Base-by-base conservation (phyloP, 1,140 invertebrate species). In the Cydia strobilella region DNA sequence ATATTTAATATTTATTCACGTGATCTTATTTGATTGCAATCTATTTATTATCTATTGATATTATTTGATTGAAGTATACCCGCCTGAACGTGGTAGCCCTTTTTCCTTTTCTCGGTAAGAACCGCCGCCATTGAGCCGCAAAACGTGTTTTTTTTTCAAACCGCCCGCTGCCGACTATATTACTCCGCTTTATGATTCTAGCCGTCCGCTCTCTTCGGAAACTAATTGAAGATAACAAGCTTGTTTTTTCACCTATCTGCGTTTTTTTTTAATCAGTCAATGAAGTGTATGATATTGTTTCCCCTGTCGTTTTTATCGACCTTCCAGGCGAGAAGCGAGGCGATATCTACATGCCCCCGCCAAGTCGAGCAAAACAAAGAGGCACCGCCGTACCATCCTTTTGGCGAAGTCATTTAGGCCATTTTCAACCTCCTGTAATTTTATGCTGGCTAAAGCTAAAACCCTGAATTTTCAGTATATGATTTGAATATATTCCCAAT, bases 201-300 rank as follows among this genome's bases (percentile, higher is more conserved):
- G 79, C 79, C 80, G 80, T 76, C 75, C 82, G 76, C 80, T 81
- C 80, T 83, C 83, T 86, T 85, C 81, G 82, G 79, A 87, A 89
- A 89, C 81, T 88, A 89, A 90, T 90, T 86, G 85, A 89, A 89
- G 82, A 87, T 86, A 91, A 89, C 86, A 86, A 86, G 79, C 79
- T 84, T 84, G 80, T 83, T 89, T 87, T 85, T 87, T 80, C 79
- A 77, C 76, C 74, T 80, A 76, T 78, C 79, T 75, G 76, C 76
- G 85, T 82, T 80, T 84, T 83, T 79, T 82, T 85, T 87, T 45
- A 81, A 82, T 84, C 75, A 77, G 74, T 73, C 79, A 75, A 80
- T 76, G 79, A 77, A 80, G 78, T 77, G 79, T 72, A 65, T 80
- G 77, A 83, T 85, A 85, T 88, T 84, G 84, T 84, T 85, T 87